Base-by-base conservation (phyloP, 1,140 invertebrate species). In the Mercenaria mercenaria region DNA sequence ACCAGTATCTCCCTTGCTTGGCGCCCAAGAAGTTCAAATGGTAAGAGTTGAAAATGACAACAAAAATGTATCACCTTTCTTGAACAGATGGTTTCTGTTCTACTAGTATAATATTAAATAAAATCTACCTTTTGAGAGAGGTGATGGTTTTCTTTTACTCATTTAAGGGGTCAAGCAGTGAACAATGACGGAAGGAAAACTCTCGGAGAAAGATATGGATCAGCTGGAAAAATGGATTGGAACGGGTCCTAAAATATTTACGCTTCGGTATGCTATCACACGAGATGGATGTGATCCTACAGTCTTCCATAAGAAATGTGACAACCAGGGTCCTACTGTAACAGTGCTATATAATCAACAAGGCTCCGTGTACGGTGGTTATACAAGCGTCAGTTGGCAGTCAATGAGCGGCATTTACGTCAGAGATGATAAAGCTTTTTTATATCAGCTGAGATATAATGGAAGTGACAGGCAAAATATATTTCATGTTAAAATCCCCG, bases 321-420 rank as follows among this genome's bases (percentile, higher is more conserved):
- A 91, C 56, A 88, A 86, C 61, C 41, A 91, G 43, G 90, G 90
- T 0, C 89, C 91, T 2, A 92, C 92, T 26, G 85, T 92, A 8
- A 91, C 91, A 43, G 84, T 91, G 11, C 39, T 87, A 37, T 90
- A 88, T 64, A 91, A 91, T 61, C 72, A 76, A 3, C 41, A 69
- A 47, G 85, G 81, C 1, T 87, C 79, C 61, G 61, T 91, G 11
- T 92, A 85, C 79, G 92, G 92, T 10, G 92, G 92, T 20, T 92
- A 90, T 64, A 90, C 90, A 2, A 37, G 52, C 8, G 23, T 83
- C 32, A 39, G 39, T 26, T 92, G 92, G 92, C 3, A 6, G 26
- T 47, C 43, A 47, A 47, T 8, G 15, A 23, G 10, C 6, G 67
- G 26, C 3, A 4, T 26, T 69, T 69, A 69, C 32, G 26, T 32